Evolutionary conservation across 2,113 vertebrate genomes (phyloP), one percentile per base, ranked within the genome.

Genomic region (Chloebia gouldiae): DNA sequence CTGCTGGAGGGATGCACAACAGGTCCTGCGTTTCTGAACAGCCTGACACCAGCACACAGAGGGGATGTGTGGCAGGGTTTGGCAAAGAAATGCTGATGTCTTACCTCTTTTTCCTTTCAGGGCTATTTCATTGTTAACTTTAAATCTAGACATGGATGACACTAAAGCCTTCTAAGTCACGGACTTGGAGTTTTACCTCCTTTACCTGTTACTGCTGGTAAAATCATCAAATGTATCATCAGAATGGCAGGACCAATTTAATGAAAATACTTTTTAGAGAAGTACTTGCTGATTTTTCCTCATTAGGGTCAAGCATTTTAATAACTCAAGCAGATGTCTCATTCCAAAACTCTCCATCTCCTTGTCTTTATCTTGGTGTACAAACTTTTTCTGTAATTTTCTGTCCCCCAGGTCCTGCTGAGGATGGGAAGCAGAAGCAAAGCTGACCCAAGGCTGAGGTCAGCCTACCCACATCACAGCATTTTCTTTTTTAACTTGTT

Each of bases 1-100:
- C 82, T 59, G n/a, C n/a, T 0, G 0, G 3, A 53, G 54, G 54
- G 53, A 59, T 9, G 39, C 47, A 37, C 66, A 53, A 7, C 3
- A 0, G 39, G 7, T 10, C 35, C 57, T n/a, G 13, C 5, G 4
- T 8, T 65, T 47, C 54, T 28, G 27, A 24, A 5, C 57, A 71
- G 49, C 8, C 25, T 72, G 51, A 37, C 64, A 69, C 14, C 6
- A 9, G 39, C 51, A 28, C 5, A 10, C n/a, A 45, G 28, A 49
- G 42, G 1, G 10, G 66, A 45, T 0, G 6, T 0, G 7, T 9
- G 33, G 25, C 39, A 10, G 44, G 37, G 50, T 28, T 79, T 61
- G 63, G 15, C 50, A 18, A 0, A 1, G 49, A 49, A 75, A 76
- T 21, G 12, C 15, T 80, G 45, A 15, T 27, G 15, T 14, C 18